phyloP scores from a whole-genome alignment of 53 echinoderm and acorn worm species.

The Astropecten irregularis region DNA sequence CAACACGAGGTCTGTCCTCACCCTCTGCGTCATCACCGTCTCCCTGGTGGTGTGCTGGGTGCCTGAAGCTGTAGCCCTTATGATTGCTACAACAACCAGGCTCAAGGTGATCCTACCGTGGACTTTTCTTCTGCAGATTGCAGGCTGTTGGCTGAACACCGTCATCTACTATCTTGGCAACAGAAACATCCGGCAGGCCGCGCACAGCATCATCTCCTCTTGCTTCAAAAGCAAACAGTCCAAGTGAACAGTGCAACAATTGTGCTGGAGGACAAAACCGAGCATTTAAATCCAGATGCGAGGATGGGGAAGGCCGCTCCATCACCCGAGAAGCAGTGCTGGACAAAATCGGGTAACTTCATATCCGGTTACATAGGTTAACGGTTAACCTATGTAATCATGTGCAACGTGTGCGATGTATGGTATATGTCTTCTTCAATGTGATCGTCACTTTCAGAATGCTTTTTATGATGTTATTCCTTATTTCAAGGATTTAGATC shows the following conservation, averaged over 20 bases:
- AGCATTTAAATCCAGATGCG: too few relatives aligned
- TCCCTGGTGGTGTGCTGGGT: constrained; percentile 32
- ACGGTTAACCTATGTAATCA: too few relatives aligned
- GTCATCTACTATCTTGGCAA: constrained; percentile 38
- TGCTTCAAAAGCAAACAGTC: neutral
- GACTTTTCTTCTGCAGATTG: constrained; percentile 29
- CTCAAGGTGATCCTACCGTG: neutral
- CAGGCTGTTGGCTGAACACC: constrained; percentile 36
- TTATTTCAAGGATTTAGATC: too few relatives aligned
- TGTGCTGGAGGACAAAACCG: too few relatives aligned
- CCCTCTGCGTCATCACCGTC: constrained; percentile 2
- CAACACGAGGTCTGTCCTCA: constrained; percentile 13
- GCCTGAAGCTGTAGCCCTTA: constrained; percentile 28
- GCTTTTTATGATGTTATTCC: too few relatives aligned
- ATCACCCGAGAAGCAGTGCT: too few relatives aligned
- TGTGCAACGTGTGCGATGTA: too few relatives aligned
- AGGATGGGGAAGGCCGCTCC: too few relatives aligned
- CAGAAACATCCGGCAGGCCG: constrained; percentile 16
- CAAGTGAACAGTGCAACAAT: neutral
- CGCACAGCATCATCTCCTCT: constrained; percentile 6
- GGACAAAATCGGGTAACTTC: too few relatives aligned
- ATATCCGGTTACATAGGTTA: too few relatives aligned
- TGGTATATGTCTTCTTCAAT: too few relatives aligned
- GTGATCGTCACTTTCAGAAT: too few relatives aligned
- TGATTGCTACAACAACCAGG: neutral